These are phyloP conservation scores for Leucopsar rothschildi DNA, from an alignment of 2,113 vertebrate genomes.

Conservation along the genomic window DNA sequence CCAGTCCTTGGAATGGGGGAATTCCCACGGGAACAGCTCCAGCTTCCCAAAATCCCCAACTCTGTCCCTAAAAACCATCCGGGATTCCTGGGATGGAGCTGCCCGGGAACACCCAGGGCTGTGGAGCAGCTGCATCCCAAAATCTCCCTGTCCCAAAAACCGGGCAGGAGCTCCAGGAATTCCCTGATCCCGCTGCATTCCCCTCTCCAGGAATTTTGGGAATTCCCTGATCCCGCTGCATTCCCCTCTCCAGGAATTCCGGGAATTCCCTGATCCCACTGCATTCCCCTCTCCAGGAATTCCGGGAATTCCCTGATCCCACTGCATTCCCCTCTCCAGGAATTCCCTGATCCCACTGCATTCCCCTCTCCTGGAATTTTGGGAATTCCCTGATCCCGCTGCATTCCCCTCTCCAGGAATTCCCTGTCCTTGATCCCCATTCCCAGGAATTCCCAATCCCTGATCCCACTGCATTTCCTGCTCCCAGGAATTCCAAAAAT, in stretches of 20 bases:
- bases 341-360: background rate
- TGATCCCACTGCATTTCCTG: background rate
- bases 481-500: background rate
- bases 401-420: background rate
- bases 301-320: background rate
- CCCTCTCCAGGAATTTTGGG: background rate
- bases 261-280: background rate
- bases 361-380: too few relatives aligned
- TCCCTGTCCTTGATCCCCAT: background rate
- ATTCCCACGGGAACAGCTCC: background rate
- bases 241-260: background rate
- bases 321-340: background rate
- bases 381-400: background rate
- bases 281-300: background rate
- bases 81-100: background rate
- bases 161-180: background rate
- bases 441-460: background rate
- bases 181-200: background rate
- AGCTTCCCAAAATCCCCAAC: rapidly evolving
- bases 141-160: background rate
- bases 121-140: background rate
- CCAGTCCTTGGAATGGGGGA: background rate
- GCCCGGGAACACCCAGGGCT: background rate
- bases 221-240: background rate
- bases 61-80: background rate